Conservation (phyloP, 2,113 vertebrate genomes). For the Chaenocephalus aceratus region DNA sequence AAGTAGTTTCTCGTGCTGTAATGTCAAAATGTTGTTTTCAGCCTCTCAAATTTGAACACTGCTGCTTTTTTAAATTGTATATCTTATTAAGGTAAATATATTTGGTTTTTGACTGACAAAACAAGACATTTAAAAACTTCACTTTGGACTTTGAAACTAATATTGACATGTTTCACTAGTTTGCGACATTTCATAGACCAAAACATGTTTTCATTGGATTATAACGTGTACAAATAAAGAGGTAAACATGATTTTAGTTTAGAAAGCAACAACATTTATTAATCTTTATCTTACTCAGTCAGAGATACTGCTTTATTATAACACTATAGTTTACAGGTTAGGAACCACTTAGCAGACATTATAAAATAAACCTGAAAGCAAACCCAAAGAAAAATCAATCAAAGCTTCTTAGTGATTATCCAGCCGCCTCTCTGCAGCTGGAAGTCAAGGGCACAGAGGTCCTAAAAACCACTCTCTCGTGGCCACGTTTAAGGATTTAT, state of each 20-base stretch:
- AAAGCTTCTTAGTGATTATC: conserved; percentile 60
- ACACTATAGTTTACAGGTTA: conserved; percentile 10
- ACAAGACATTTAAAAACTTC: no score
- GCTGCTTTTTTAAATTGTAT: no score
- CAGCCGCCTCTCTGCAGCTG: conserved; percentile 22
- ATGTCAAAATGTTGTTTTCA: no score
- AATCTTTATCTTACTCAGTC: not conserved
- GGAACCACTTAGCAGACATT: conserved; percentile 25
- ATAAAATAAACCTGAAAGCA: conserved; percentile 48
- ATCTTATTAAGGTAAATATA: no score
- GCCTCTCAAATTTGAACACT: no score
- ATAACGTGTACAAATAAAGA: not conserved
- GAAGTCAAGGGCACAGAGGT: conserved; percentile 33
- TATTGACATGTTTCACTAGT: no score
- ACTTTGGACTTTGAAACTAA: not conserved
- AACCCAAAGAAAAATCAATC: conserved; percentile 68
- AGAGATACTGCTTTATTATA: conserved; percentile 10
- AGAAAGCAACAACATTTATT: not conserved
- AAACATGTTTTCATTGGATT: not conserved
- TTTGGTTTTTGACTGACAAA: no score
- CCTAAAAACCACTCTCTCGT: conserved; percentile 26
- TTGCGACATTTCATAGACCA: no score
- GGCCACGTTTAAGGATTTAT: not conserved
- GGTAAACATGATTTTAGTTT: not conserved
- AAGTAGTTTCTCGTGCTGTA: no score